Evolutionary conservation across 2,888 invertebrate species (phyloP).

Genomic region (Lasioglossum villosulum): DNA sequence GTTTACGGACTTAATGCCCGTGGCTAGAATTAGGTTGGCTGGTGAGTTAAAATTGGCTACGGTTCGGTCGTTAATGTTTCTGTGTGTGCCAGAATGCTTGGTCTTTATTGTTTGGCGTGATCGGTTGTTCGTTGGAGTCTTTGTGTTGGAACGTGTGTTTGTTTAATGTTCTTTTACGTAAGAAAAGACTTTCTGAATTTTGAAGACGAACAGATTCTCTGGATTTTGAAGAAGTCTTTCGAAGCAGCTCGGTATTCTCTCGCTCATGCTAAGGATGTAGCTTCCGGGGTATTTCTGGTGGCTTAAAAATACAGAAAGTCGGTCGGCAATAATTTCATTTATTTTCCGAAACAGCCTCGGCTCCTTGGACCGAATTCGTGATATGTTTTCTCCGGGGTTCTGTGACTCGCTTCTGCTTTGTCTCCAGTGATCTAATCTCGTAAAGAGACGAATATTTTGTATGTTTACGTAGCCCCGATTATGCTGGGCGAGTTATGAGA

Average conservation of each 20-base stretch:
- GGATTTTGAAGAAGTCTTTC: not conserved
- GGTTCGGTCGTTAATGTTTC: not conserved
- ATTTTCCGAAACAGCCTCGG: not conserved
- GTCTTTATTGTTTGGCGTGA: not conserved
- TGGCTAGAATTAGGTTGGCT: not conserved
- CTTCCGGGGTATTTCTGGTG: not conserved
- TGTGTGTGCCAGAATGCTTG: not conserved
- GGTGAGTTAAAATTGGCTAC: not conserved
- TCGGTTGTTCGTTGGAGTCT: not conserved
- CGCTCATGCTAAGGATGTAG: not conserved
- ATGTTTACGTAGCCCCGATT: not conserved
- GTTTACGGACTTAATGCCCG: not conserved
- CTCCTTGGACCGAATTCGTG: not conserved
- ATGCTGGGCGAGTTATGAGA: not conserved
- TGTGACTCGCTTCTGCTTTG: not conserved
- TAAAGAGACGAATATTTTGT: slow-evolving; percentile 2
- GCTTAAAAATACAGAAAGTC: not conserved
- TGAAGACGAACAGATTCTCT: not conserved
- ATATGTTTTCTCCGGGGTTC: not conserved
- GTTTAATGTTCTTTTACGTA: not conserved
- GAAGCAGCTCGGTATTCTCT: not conserved
- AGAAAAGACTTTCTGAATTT: not conserved
- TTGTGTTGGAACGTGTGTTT: not conserved
- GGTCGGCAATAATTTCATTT: not conserved
- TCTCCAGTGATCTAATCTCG: not conserved